Evolutionary conservation across 1,140 invertebrate species (phyloP).

Genomic region (Drosophila subpulchrella): DNA sequence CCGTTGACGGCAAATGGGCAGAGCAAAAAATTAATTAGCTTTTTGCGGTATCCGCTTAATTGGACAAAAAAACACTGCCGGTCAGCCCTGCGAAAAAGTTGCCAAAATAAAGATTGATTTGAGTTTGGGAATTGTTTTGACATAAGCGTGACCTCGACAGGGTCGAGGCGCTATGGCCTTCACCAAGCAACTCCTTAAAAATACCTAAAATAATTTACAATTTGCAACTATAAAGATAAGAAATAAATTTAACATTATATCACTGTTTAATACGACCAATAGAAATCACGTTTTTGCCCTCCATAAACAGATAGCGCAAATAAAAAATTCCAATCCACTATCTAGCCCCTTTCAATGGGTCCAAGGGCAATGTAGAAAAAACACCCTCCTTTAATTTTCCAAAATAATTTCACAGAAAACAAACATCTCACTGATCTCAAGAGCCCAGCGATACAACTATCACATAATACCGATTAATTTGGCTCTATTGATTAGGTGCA

Average conservation of each 20-base stretch:
- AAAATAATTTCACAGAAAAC: slow-evolving; percentile 12
- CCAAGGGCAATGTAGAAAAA: slow-evolving; percentile 9
- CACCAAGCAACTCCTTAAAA: not conserved
- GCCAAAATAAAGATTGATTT: slow-evolving; percentile 45
- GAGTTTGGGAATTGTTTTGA: slow-evolving; percentile 13
- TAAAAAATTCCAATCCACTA: not conserved
- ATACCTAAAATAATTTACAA: too few relatives aligned
- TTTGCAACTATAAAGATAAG: not conserved
- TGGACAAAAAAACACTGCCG: slow-evolving; percentile 1
- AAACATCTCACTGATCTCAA: not conserved
- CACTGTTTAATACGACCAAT: not conserved
- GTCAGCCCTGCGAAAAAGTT: slow-evolving; percentile 18
- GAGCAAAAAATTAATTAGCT: slow-evolving; percentile 43
- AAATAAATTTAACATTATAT: not conserved
- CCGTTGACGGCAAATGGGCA: slow-evolving; percentile 25
- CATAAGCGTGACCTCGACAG: not conserved
- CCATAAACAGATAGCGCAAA: not conserved
- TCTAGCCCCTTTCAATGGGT: not conserved
- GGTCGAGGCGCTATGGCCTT: too few relatives aligned
- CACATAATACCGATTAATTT: slow-evolving; percentile 2
- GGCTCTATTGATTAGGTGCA: not conserved
- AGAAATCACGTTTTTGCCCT: not conserved
- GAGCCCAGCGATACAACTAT: not conserved
- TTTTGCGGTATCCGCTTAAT: slow-evolving; percentile 38
- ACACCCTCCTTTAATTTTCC: slow-evolving; percentile 5